Conservation (phyloP, 2,888 invertebrate species). For the Lissocephala sabroskyi region DNA sequence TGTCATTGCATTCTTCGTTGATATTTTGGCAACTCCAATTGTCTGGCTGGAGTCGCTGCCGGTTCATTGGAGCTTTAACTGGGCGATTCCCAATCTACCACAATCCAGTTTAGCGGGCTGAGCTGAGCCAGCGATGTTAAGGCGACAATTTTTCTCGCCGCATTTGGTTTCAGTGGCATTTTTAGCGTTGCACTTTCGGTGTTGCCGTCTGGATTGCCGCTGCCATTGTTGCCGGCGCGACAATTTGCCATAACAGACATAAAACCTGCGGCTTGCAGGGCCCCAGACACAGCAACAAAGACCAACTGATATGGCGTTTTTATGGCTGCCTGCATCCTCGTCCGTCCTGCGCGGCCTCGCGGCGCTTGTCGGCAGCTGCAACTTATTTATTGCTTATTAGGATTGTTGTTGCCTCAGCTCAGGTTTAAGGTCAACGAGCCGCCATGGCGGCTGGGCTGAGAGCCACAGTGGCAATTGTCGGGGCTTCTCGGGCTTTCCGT, state of each 20-base stretch:
- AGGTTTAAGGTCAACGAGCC: constrained; percentile 37
- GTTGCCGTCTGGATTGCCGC: constrained; percentile 23
- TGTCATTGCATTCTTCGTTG: not conserved
- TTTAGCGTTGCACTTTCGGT: not conserved
- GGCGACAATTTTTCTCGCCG: too few species aligned
- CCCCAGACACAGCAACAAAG: constrained; percentile 1
- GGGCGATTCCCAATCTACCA: too few species aligned
- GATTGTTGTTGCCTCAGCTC: constrained; percentile 16
- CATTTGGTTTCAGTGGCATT: too few species aligned
- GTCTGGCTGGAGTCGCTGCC: too few species aligned
- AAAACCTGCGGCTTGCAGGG: constrained; percentile 20
- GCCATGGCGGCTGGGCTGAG: too few species aligned
- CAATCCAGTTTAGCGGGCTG: too few species aligned
- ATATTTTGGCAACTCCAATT: too few species aligned
- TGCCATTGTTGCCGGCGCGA: constrained; percentile 28
- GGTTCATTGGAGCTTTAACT: too few species aligned
- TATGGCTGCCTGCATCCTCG: constrained; percentile 20
- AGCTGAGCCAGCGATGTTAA: not conserved
- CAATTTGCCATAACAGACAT: constrained; percentile 33
- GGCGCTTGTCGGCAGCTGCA: constrained; percentile 14
- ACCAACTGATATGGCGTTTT: constrained; percentile 6
- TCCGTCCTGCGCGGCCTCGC: not conserved
- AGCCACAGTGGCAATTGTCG: too few species aligned
- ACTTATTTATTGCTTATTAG: constrained; percentile 29
- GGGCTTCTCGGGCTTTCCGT: constrained; percentile 4